Percentiles rank a stretch among this genome's conserved stretches.
Evolutionary conservation across 1,140 invertebrate species (phyloP).

Genomic region (Eumeta japonica): DNA sequence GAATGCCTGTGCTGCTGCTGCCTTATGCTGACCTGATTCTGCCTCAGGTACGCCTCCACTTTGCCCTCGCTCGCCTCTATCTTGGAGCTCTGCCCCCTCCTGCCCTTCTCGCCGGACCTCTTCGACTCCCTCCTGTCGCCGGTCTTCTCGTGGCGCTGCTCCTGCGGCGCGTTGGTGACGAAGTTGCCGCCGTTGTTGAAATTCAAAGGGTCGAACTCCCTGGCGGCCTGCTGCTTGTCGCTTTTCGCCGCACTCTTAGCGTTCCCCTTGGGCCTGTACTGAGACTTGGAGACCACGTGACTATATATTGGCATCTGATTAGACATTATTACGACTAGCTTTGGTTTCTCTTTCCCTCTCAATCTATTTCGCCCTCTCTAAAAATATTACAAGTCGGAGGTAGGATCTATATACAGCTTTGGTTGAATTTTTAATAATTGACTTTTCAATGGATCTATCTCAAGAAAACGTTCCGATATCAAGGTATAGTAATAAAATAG

Average conservation of each 20-base stretch:
- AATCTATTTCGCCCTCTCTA: too few species aligned
- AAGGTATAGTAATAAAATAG: too few species aligned
- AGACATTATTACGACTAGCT: slow-evolving; percentile 46
- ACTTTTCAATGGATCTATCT: too few species aligned
- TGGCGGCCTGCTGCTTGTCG: slow-evolving; percentile 19
- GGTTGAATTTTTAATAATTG: too few species aligned
- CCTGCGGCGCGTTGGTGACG: slow-evolving; percentile 20
- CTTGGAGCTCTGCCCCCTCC: slow-evolving; percentile 19
- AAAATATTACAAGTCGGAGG: too few species aligned
- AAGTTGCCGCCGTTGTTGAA: slow-evolving; percentile 54
- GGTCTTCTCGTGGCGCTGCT: slow-evolving; percentile 4
- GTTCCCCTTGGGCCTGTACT: slow-evolving; percentile 33
- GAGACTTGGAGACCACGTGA: slow-evolving; percentile 49
- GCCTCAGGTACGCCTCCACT: slow-evolving; percentile 48
- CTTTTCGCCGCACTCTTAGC: slow-evolving; percentile 15
- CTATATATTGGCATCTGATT: slow-evolving; percentile 54
- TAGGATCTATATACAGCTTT: too few species aligned
- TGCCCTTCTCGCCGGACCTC: slow-evolving; percentile 26
- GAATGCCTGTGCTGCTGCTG: slow-evolving; percentile 47
- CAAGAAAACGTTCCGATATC: too few species aligned
- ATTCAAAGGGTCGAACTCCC: slow-evolving; percentile 51
- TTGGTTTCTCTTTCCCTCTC: too few species aligned
- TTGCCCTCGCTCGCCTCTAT: slow-evolving; percentile 38
- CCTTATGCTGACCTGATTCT: slow-evolving; percentile 49
- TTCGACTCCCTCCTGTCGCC: slow-evolving; percentile 27